Base-by-base conservation (phyloP, 37 sponge, comb jelly and placozoan species). In the Hormiphora californensis region DNA sequence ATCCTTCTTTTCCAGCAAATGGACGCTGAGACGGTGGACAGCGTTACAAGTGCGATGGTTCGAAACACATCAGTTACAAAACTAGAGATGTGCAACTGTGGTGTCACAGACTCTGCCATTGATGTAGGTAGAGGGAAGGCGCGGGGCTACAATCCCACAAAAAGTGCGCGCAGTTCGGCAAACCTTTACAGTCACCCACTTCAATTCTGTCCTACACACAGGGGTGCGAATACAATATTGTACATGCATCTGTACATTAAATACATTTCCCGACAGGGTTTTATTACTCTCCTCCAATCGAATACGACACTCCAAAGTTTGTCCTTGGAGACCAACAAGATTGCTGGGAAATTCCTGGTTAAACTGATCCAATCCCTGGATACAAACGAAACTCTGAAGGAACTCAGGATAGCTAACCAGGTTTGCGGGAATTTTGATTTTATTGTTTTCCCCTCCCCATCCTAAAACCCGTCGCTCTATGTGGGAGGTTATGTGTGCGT, bases 351-450 rank as follows among this genome's bases (percentile, higher is more conserved):
- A 21, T 30, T 43, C 9, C 81, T 73, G 23, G 43, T n/a, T 4
- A 32, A 35, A 22, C 34, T 73, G 4, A 49, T 73, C 11, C 36
- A 73, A 73, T 38, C 81, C 0, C 27, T 73, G 81, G 81, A 73
- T 25, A 43, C 22, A 23, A 73, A 40, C 43, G 81, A 73, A 7
- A 41, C 81, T 73, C 81, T 73, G 28, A 73, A 73, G 25, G 81
- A 73, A 40, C 81, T 73, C 11, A 32, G 81, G 34, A 73, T 73
- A n/a, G 81, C 81, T 19, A 73, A 73, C 23, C 81, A 73, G 46
- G 81, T 49, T 49, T 49, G 53, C 53, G 53, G 15, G 15, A 17
- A 49, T 49, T 49, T 15, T 17, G 15, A 15, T 49, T 49, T 49
- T 17, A 49, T 15, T 49, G 53, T 49, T 49, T 49, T 49, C 9